Conservation (phyloP, 2,113 vertebrate genomes). For the Oreochromis spilurus region DNA sequence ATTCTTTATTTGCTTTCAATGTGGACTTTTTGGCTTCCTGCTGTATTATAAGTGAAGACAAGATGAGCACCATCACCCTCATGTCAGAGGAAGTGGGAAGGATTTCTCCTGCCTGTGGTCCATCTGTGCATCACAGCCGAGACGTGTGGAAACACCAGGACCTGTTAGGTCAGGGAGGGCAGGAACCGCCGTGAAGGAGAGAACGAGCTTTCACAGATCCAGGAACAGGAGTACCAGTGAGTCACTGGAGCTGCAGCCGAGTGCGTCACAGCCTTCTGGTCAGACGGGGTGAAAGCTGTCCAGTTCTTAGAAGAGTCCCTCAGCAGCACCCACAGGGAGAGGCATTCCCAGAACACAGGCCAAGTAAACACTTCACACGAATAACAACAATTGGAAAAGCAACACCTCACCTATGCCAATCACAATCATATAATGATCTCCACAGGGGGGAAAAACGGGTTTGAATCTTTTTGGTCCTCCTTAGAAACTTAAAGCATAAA, state of each 20-base stretch:
- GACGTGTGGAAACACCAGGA: conserved; percentile 3
- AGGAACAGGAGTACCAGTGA: conserved; percentile 40
- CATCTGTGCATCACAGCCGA: background rate
- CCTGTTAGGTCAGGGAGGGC: background rate
- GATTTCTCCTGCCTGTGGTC: conserved; percentile 6
- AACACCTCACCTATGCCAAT: conserved; percentile 24
- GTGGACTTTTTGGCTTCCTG: background rate
- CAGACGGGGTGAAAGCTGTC: conserved; percentile 25
- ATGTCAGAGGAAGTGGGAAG: conserved; percentile 2
- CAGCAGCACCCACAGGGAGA: background rate
- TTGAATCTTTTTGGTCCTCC: background rate
- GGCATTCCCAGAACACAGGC: conserved; percentile 35
- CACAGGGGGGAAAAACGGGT: background rate
- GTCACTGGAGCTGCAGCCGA: conserved; percentile 34
- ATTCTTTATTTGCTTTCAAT: background rate
- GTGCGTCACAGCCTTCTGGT: conserved; percentile 62
- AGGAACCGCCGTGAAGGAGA: background rate
- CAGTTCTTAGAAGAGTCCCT: conserved; percentile 25
- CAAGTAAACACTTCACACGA: conserved; percentile 17
- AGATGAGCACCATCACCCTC: background rate
- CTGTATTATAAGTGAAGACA: background rate
- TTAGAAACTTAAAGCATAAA: background rate
- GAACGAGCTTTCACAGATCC: conserved; percentile 56
- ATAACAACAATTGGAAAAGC: conserved; percentile 8
- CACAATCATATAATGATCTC: conserved; percentile 31